Conservation (phyloP, 2,797 vertebrate genomes). For the Enteromius fasciolatus region DNA sequence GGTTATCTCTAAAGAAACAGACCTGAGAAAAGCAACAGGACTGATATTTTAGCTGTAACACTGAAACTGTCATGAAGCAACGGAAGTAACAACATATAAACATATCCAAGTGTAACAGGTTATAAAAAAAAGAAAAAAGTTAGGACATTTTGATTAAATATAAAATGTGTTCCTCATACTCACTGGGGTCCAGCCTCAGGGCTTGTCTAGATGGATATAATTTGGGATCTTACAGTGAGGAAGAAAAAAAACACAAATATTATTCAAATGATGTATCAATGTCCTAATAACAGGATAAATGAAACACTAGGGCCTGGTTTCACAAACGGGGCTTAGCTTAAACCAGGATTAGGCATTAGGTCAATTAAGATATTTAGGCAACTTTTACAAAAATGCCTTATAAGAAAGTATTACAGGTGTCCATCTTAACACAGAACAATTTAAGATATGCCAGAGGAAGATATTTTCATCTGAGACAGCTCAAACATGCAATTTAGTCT, state of each 20-base stretch:
- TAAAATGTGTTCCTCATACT: conserved; percentile 63
- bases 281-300: neutral
- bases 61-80: neutral
- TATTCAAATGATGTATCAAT: neutral
- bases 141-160: neutral
- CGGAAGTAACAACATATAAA: neutral
- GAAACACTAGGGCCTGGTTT: too few relatives aligned
- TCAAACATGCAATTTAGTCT: too few relatives aligned
- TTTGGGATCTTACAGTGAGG: conserved; percentile 75
- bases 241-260: neutral
- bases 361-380: too few relatives aligned
- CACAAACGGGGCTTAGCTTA: too few relatives aligned
- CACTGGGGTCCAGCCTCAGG: conserved; percentile 83
- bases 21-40: neutral
- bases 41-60: neutral
- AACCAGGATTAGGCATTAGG: too few relatives aligned
- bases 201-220: conserved; percentile 86
- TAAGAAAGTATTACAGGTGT: too few relatives aligned
- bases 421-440: too few relatives aligned
- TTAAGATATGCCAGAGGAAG: too few relatives aligned
- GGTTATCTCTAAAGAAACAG: conserved; percentile 16
- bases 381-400: too few relatives aligned
- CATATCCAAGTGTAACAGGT: neutral
- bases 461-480: too few relatives aligned
- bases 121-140: neutral